Percentiles rank a stretch among this genome's conserved stretches.
Conservation (phyloP, 1,140 invertebrate genomes). For the Rhizoglyphus robini region DNA sequence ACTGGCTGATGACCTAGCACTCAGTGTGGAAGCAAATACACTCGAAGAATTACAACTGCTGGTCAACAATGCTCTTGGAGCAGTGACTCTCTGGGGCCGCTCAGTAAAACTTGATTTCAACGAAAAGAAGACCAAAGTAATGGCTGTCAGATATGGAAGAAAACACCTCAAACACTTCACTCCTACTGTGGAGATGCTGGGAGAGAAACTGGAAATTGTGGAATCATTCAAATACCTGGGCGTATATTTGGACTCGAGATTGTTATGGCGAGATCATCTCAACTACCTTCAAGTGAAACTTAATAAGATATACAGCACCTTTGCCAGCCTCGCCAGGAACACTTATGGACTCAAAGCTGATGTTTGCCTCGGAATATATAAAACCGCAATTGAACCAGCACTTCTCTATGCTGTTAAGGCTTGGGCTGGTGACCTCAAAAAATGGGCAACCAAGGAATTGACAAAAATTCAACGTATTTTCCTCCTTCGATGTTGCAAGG, state of each 20-base stretch:
- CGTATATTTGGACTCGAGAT: neutral
- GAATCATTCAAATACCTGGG: neutral
- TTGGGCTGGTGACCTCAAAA: neutral
- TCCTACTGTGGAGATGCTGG: neutral
- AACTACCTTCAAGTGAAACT: neutral
- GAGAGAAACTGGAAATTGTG: neutral
- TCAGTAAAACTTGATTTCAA: constrained; percentile 16
- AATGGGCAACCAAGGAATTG: neutral
- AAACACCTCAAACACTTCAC: too few species aligned
- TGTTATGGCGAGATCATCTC: neutral
- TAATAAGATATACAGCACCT: neutral
- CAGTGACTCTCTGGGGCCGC: neutral
- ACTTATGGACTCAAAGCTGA: neutral
- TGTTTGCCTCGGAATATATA: neutral
- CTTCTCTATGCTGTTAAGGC: neutral
- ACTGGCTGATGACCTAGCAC: constrained; percentile 18
- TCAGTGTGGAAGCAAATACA: neutral
- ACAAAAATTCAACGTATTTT: neutral
- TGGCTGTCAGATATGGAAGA: neutral
- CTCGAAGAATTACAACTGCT: neutral
- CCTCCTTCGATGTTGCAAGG: neutral
- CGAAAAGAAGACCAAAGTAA: neutral
- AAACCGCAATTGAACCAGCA: neutral
- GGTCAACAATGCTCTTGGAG: neutral
- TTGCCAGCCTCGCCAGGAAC: neutral